These are phyloP conservation scores for Dinocampus coccinellae DNA, from an alignment of 2,888 invertebrate species.

Conservation along the genomic window DNA sequence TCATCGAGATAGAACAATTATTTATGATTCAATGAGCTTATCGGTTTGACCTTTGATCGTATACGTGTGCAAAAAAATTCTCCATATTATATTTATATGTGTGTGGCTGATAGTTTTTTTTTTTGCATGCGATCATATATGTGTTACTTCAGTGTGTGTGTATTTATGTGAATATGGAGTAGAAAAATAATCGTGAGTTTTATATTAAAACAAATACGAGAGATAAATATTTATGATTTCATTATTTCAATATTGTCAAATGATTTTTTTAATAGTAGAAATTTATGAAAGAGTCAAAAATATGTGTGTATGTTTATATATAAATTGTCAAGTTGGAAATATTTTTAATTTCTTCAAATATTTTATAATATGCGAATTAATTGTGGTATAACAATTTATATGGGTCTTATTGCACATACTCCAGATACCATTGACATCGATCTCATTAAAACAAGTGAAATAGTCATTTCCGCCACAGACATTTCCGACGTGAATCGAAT, in stretches of 20 bases:
- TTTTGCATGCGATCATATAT: background rate
- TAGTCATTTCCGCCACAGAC: conserved; percentile 35
- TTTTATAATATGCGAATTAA: conserved; percentile 24
- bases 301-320: background rate
- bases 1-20: conserved; percentile 31
- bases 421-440: conserved; percentile 12
- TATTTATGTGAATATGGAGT: background rate
- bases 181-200: background rate
- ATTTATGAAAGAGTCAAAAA: background rate
- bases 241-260: background rate
- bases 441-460: conserved; percentile 30
- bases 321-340: background rate
- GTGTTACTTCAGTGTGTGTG: background rate
- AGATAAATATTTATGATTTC: background rate
- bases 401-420: conserved; percentile 23
- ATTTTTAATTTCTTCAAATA: conserved; percentile 10
- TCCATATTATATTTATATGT: background rate
- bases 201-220: background rate
- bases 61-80: conserved; percentile 21
- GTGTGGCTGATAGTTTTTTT: background rate
- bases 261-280: background rate
- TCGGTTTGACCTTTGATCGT: conserved; percentile 18
- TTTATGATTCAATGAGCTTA: conserved; percentile 25
- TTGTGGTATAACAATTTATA: conserved; percentile 19
- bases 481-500: conserved; percentile 38